Percentiles rank a stretch among this genome's conserved stretches.
These are phyloP conservation scores for Tupaia chinensis DNA, from an alignment of 2,113 vertebrate species.

Conservation along the genomic window DNA sequence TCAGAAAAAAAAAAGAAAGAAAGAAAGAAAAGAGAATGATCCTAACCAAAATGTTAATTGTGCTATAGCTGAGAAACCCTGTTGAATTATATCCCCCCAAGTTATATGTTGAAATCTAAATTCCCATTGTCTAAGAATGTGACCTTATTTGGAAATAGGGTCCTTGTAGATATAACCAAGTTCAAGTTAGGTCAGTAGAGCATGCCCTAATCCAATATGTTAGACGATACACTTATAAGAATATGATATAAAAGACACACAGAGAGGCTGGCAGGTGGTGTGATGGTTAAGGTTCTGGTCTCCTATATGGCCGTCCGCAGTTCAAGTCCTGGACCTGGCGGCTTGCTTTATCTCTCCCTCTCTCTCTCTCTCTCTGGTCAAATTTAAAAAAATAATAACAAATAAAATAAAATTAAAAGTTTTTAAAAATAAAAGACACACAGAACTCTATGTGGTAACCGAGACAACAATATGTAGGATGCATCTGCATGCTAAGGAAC, in stretches of 20 bases:
- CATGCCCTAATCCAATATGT: neutral
- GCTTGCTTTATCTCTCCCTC: no score
- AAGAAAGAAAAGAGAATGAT: no score
- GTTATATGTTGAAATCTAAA: neutral
- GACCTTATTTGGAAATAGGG: neutral
- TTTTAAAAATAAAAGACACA: neutral
- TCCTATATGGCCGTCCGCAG: no score
- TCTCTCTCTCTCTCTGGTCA: no score
- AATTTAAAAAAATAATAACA: no score
- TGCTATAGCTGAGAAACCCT: neutral
- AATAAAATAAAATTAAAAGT: no score
- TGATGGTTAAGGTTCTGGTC: no score
- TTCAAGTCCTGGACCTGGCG: no score
- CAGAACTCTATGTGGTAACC: neutral
- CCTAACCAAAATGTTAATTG: neutral
- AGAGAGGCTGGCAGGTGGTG: no score
- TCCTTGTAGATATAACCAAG: neutral
- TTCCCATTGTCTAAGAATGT: neutral
- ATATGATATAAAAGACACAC: neutral
- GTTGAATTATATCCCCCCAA: neutral
- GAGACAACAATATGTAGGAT: neutral
- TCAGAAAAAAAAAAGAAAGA: no score
- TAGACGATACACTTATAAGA: no score
- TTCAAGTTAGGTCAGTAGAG: neutral
- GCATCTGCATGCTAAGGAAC: neutral